Evolutionary conservation across 2,113 vertebrate genomes (phyloP), one percentile per base, ranked within the genome.

Genomic region (Cranoglanis bouderius): DNA sequence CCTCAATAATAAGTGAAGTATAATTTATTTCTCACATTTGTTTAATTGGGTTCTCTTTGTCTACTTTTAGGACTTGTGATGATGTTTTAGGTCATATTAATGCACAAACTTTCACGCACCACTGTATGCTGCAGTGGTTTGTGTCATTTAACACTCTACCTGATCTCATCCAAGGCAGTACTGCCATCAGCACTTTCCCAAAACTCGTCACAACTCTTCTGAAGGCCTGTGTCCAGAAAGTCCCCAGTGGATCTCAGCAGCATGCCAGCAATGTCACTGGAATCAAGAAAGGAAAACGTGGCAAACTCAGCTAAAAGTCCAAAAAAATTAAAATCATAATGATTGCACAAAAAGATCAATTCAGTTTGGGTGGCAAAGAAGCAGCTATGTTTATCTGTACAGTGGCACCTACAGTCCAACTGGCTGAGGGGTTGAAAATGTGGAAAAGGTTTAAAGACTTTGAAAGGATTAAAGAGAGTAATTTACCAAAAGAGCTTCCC

Each of bases 191-290:
- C 96, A 85, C 96, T 97, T 92, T 96, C 96, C 97, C 97, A 98
- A 89, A 98, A 97, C 86, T 98, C 97, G 77, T 97, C 96, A 35
- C 96, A 98, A 91, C 97, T 98, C 91, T 97, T 96, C 92, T 97
- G 97, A 13, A 99, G 93, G 82, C 98, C 98, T 0, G 94, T 95
- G 67, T 99, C 98, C 72, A 99, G 94, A 91, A 99, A 99, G 61
- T 97, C 96, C 61, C 98, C 98, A 2, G 98, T 99, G 82, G 98
- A 99, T 89, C 99, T 98, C 57, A 99, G 95, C 92, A 99, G 94
- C 97, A 98, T 98, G 72, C 98, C 97, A 81, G 98, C 98, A 88
- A 99, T 99, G 93, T 99, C 97, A 93, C 98, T 99, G 92, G 61
- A 91, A 53, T 51, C 86, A 70, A 85, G 21, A 43, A 80, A 75